Base-by-base conservation (phyloP, 53 echinoderm and acorn worm genomes). In the Glandiceps talaboti region DNA sequence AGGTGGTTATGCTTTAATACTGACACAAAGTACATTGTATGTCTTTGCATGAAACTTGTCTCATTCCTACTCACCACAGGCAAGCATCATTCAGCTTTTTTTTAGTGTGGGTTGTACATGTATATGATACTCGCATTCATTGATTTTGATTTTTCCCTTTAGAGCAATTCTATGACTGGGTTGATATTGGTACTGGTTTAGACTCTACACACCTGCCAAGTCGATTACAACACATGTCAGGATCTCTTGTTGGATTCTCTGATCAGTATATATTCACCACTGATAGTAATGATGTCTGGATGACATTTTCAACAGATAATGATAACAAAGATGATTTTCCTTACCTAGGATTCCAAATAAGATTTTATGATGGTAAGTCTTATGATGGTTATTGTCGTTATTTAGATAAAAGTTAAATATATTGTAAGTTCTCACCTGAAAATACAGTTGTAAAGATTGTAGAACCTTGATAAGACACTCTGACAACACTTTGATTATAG, bases 171-270 rank as follows among this genome's bases (percentile, higher is more conserved):
- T 32, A 76, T 80, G 88, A 88, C 64, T 27, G 26, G 25, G 26
- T 88, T 25, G 81, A 76, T 45, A 77, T 88, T 76, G 88, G 88
- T 28, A 73, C 76, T 0, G 84, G 84, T 1, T 25, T 45, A 28
- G 88, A 88, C 74, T 12, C 88, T 31, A 33, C 79, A 6, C 64
- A 45, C 20, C 20, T 45, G 20, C 64, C 64, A 45, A 45, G 64
- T 45, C 64, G 64, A 12, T 6, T 45, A 45, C 6, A 12, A 45
- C 64, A 45, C 20, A 12, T 6, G 64, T 45, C 64, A 12, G 64
- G 64, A 20, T 12, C 64, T 20, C 6, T 45, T 6, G 6, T 12
- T 12, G 64, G 6, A 45, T 45, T 45, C 6, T 20, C 64, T 12
- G 6, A 45, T 45, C 64, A 45, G 64, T n/a, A n/a, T n/a, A n/a